phyloP scores from a whole-genome alignment of 2,797 vertebrate species.

The Podargus strigoides region DNA sequence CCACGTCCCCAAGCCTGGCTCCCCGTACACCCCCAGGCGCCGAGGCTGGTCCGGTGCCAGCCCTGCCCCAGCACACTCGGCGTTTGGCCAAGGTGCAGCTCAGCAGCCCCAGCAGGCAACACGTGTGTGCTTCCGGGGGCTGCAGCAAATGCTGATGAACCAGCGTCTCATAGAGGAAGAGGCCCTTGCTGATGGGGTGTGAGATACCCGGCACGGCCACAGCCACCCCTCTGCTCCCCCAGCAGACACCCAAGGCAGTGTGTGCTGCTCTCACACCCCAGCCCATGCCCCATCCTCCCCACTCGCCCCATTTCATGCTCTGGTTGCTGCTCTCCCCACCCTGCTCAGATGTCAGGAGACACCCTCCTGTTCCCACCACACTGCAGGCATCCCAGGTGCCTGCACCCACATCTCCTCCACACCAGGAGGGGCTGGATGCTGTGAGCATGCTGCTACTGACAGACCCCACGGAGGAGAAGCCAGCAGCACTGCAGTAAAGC shows the following conservation, averaged over 20 bases:
- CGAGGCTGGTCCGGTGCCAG: not conserved
- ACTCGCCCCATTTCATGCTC: not conserved
- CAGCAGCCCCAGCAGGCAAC: not conserved
- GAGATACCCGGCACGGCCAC: not conserved
- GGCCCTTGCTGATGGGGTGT: not conserved
- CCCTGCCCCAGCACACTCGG: not conserved
- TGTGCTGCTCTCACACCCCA: not conserved
- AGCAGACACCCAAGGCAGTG: rapidly evolving
- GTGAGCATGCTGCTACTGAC: not conserved
- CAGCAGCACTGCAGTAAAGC: not conserved
- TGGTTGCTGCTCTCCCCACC: not conserved
- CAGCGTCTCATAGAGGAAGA: not conserved
- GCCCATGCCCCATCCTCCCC: not conserved
- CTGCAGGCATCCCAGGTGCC: not conserved
- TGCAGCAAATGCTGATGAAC: not conserved
- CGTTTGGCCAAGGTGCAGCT: not conserved
- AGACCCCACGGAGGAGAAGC: not conserved
- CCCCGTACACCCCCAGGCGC: not conserved
- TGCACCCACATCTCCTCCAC: rapidly evolving
- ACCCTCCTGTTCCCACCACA: not conserved
- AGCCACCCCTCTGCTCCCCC: not conserved
- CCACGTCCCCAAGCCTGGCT: not conserved
- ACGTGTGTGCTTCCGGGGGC: rapidly evolving
- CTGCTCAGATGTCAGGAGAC: not conserved
- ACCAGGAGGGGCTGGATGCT: not conserved